A percentile compares a stretch with the other conserved stretches of the same genome.
phyloP scores from a whole-genome alignment of 2,797 vertebrate genomes.

The Alfaro cultratus region DNA sequence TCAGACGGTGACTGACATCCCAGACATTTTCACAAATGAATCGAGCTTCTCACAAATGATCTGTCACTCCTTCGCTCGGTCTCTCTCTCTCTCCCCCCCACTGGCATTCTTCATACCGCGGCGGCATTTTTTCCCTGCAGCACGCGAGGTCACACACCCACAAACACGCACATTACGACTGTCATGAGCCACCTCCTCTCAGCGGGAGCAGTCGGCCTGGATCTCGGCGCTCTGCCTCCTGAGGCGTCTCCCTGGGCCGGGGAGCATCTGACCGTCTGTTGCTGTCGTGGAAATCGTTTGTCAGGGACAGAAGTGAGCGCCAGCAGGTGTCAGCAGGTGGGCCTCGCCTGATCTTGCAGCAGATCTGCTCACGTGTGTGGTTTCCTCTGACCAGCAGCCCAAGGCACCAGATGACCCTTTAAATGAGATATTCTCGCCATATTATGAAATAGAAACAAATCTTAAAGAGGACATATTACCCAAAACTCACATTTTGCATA shows the following conservation, averaged over 20 bases:
- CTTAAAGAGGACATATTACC: neutral
- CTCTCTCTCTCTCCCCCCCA: neutral
- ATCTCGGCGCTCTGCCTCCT: conserved; percentile 37
- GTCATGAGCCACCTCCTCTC: conserved; percentile 47
- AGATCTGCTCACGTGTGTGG: conserved; percentile 17
- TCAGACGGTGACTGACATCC: conserved; percentile 57
- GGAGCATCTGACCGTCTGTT: conserved; percentile 54
- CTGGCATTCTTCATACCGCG: conserved; percentile 24
- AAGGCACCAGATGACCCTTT: neutral
- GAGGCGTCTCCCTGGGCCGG: conserved; percentile 37
- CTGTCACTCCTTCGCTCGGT: conserved; percentile 23
- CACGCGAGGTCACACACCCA: conserved; percentile 13
- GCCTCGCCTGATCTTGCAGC: conserved; percentile 15
- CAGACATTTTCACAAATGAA: conserved; percentile 62
- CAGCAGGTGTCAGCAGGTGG: conserved; percentile 27
- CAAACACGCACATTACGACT: conserved; percentile 26
- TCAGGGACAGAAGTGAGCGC: conserved; percentile 9
- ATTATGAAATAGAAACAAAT: neutral
- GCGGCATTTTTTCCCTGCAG: conserved; percentile 11
- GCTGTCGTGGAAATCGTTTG: conserved; percentile 18
- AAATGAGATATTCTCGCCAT: neutral
- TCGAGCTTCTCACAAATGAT: conserved; percentile 57
- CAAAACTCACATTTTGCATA: neutral
- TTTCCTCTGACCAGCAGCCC: neutral
- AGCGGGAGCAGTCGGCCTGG: conserved; percentile 41